These are phyloP conservation scores for Plagodis pulveraria DNA, from an alignment of 2,888 invertebrate genomes.

Conservation along the genomic window DNA sequence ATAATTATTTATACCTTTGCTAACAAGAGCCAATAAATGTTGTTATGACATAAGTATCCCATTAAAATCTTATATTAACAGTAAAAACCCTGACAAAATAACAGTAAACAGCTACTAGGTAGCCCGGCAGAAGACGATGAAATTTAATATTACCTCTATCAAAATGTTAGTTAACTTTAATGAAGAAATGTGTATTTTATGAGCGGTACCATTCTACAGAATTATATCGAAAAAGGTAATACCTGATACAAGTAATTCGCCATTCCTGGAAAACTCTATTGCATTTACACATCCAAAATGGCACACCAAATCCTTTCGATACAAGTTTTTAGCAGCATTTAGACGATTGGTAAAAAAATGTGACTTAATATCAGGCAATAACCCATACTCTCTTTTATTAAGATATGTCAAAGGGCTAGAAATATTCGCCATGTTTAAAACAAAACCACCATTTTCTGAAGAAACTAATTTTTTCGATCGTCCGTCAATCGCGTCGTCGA, in stretches of 20 bases:
- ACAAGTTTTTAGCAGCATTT: constrained; percentile 89
- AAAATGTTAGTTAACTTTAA: too few species aligned
- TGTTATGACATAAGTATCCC: too few species aligned
- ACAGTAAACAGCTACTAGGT: too few species aligned
- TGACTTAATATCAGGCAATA: constrained; percentile 83
- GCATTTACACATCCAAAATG: constrained; percentile 99
- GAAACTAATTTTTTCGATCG: constrained; percentile 49
- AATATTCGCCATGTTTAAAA: constrained; percentile 76
- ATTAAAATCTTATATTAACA: too few species aligned
- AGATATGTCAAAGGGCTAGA: constrained; percentile 86
- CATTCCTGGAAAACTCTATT: constrained; percentile 96
- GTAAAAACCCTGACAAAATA: too few species aligned
- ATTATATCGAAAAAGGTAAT: constrained; percentile 39
- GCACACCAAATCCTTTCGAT: constrained; percentile 92
- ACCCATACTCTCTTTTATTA: constrained; percentile 86
- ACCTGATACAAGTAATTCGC: constrained; percentile 95
- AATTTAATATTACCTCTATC: too few species aligned
- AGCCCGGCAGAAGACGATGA: too few species aligned
- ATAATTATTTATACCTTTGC: too few species aligned
- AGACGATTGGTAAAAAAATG: constrained; percentile 87
- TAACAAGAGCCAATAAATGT: too few species aligned
- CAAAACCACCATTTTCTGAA: constrained; percentile 73
- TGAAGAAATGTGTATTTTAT: too few species aligned
- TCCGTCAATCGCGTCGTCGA: constrained; percentile 13
- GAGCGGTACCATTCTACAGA: too few species aligned